Evolutionary conservation across 2,888 invertebrate species (phyloP), one percentile per base, ranked within the genome.

Genomic region (Fissipunctia ypsillon): DNA sequence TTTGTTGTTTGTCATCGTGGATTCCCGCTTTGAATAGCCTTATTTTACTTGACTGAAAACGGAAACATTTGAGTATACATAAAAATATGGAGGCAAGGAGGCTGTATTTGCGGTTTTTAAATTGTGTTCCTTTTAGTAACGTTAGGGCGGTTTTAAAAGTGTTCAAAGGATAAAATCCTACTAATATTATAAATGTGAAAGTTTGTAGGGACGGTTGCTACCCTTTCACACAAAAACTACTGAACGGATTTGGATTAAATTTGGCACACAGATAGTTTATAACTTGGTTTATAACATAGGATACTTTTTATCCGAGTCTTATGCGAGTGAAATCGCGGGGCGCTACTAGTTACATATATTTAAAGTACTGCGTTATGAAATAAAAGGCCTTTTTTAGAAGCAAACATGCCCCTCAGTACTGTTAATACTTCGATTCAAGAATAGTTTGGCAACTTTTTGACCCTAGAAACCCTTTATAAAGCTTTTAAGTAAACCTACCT

Each of bases 41-140:
- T 0, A 35, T 35, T 28, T 12, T n/a, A 43, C 1, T 25, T 54
- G 3, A 56, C 31, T 35, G 6, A 35, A 35, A 35, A 35, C 35
- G 38, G 38, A 38, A 38, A 38, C 38, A 38, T 38, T 38, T 9
- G 38, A 38, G 9, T 38, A 38, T 38, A 9, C 38, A 38, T 9
- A 38, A 38, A 38, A 38, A 35, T n/a, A n/a, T n/a, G 6, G 5
- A 35, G 35, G 9, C 38, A 38, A 38, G 38, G 38, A 6, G 9
- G 38, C 0, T 0, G 38, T 38, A 25, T 50, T n/a, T 50, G 50
- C n/a, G 50, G 50, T 50, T 75, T 28, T 57, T n/a, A 57, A 67
- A 67, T 50, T 52, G 48, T 43, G 65, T 66, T 73, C 22, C 31
- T 35, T 73, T 50, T 3, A 65, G 35, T 57, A 74, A 74, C 50